These are phyloP conservation scores for Pherbina coryleti DNA, from an alignment of 2,888 invertebrate species.

Conservation along the genomic window DNA sequence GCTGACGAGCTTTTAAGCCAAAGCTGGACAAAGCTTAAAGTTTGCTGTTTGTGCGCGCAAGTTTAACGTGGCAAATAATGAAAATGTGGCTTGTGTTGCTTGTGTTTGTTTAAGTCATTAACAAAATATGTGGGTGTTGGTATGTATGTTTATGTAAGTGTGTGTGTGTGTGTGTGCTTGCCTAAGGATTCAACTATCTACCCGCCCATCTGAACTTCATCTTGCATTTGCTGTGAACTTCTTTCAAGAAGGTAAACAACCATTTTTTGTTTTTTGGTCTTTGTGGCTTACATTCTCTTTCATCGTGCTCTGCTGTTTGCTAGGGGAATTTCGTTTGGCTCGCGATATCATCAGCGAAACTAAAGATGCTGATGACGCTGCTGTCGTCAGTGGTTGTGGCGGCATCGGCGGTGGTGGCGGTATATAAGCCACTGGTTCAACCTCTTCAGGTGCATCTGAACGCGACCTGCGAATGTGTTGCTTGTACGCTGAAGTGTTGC, in stretches of 20 bases:
- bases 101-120: too few species aligned
- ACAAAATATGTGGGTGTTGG: too few species aligned
- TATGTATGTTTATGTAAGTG: too few species aligned
- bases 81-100: too few species aligned
- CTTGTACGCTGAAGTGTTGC: slow-evolving; percentile 40
- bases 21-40: slow-evolving; percentile 16
- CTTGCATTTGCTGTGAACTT: too few species aligned
- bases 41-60: slow-evolving; percentile 12
- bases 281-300: not conserved
- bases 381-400: slow-evolving; percentile 49
- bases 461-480: not conserved
- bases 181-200: too few species aligned
- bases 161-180: too few species aligned
- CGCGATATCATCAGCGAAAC: slow-evolving; percentile 27
- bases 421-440: slow-evolving; percentile 52
- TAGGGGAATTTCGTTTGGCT: not conserved
- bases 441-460: not conserved
- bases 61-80: not conserved
- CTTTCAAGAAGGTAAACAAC: too few species aligned
- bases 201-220: too few species aligned
- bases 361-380: slow-evolving; percentile 47
- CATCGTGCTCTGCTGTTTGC: not conserved
- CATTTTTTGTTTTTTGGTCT: not conserved
- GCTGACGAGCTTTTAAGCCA: not conserved
- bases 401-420: slow-evolving; percentile 59